Evolutionary conservation across 2,113 vertebrate genomes (phyloP), one percentile per base, ranked within the genome.

Genomic region (Euleptes europaea): DNA sequence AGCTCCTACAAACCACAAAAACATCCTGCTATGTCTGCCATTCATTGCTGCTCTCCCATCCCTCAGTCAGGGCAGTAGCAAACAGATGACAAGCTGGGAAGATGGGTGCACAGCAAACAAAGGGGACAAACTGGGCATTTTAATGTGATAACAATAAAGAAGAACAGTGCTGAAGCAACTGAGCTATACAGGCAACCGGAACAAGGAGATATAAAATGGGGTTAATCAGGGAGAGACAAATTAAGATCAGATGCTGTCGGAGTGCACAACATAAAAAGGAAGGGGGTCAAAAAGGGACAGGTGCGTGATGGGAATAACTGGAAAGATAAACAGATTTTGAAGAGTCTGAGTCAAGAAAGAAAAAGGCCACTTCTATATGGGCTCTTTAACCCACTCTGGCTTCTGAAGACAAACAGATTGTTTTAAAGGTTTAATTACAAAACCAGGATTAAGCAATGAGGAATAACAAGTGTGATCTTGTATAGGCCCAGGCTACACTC

Each of bases 1-100:
- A 71, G 17, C 11, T 70, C 65, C 65, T 49, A 78, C 73, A 65
- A 82, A 33, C 65, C 79, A 86, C 80, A 76, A 82, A 86, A 86
- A 86, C 73, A 77, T 77, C 73, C 85, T 82, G 49, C 51, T 71
- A 28, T 70, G 40, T 82, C 33, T 33, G 17, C 71, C 44, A 42
- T 49, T 72, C 38, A 82, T 49, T 57, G 38, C 71, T 44, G 70
- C 19, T 15, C 4, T 19, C n/a, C 26, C 63, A 79, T 82, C 42
- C 51, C 42, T 38, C 42, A 42, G 44, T 47, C 38, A 81, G 23
- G 42, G 26, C 10, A 49, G 57, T 12, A 65, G 75, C 49, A 51
- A 86, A 82, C 5, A 76, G 10, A 67, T 49, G 47, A 65, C 67
- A 60, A 77, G 47, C 47, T 57, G 21, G 11, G 26, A 12, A 73